Evolutionary conservation across 2,797 vertebrate genomes (phyloP).

Genomic region (Cephalopachus bancanus): DNA sequence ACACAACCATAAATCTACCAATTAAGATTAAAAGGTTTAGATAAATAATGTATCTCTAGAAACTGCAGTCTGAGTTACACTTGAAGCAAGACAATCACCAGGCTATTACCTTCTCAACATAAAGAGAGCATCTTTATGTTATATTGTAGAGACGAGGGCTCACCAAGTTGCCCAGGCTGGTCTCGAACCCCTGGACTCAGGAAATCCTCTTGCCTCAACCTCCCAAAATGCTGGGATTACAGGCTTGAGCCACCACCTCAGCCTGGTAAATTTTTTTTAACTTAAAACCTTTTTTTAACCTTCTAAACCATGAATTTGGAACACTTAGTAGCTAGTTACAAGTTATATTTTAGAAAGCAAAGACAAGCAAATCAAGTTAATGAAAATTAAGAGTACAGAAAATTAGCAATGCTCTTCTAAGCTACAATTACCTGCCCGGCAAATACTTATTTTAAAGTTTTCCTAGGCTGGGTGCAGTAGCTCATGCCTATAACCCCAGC

Average conservation of each 20-base stretch:
- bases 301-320: neutral
- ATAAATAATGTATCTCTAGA: slow-evolving; percentile 14
- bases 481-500: no score
- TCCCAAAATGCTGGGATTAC: no score
- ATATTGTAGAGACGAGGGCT: no score
- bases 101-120: neutral
- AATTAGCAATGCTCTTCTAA: neutral
- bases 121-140: neutral
- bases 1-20: neutral
- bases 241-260: no score
- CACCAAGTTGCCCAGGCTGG: no score
- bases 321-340: neutral
- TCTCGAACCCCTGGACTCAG: no score
- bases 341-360: neutral
- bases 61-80: neutral
- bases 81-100: slow-evolving; percentile 9
- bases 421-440: no score
- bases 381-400: neutral
- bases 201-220: no score
- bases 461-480: neutral
- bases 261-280: neutral
- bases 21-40: slow-evolving; percentile 6
- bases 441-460: no score
- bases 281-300: neutral
- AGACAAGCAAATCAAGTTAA: slow-evolving; percentile 34